These are phyloP conservation scores for Malaclemys terrapin DNA, from an alignment of 2,113 vertebrate genomes.

Conservation along the genomic window DNA sequence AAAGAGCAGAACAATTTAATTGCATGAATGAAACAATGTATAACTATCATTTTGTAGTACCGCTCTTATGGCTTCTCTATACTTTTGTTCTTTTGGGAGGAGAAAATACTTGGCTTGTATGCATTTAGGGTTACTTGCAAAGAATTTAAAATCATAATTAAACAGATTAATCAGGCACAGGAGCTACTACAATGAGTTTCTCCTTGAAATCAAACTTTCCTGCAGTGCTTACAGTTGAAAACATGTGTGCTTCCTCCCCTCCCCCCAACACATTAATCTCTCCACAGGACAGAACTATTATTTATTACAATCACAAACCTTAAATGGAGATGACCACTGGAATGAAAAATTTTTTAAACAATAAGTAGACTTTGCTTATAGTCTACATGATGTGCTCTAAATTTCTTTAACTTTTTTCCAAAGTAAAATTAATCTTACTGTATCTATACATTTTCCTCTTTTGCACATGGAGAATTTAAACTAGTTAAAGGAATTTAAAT, in stretches of 20 bases:
- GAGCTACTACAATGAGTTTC: not conserved
- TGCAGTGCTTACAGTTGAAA: slow-evolving; percentile 37
- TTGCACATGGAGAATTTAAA: not conserved
- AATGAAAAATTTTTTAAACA: not conserved
- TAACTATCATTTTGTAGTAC: not conserved
- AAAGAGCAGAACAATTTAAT: not conserved
- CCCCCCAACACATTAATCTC: slow-evolving; percentile 53
- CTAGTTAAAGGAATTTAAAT: not conserved
- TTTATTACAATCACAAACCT: not conserved
- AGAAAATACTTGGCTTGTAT: not conserved
- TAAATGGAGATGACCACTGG: not conserved
- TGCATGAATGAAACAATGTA: not conserved
- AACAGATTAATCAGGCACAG: not conserved
- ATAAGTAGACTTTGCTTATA: not conserved
- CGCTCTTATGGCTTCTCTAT: not conserved
- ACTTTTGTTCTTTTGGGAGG: not conserved
- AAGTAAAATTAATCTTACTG: not conserved
- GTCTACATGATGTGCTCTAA: not conserved
- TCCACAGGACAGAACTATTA: slow-evolving; percentile 57
- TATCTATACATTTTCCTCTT: not conserved
- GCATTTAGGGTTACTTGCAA: not conserved
- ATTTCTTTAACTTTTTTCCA: not conserved
- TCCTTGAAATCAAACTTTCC: slow-evolving; percentile 40
- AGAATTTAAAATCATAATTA: slow-evolving; percentile 28
- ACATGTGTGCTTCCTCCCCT: slow-evolving; percentile 3